Evolutionary conservation across 2,888 invertebrate genomes (phyloP).

Genomic region (Allolobophora icterica): DNA sequence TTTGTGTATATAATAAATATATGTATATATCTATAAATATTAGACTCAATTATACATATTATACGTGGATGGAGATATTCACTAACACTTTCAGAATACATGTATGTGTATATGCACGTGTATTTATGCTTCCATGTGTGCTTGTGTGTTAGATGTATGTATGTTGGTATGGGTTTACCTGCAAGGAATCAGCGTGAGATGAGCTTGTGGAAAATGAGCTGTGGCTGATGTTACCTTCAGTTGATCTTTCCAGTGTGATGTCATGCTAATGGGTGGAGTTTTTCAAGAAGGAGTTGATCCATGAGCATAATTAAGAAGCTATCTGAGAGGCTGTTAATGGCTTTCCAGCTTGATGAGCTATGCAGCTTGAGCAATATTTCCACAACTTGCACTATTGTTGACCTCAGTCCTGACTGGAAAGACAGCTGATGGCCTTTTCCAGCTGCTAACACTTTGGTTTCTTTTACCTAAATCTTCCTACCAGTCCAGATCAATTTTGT

Average conservation of each 20-base stretch:
- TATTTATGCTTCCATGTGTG: neutral
- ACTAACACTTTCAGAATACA: neutral
- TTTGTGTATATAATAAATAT: neutral
- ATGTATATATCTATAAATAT: neutral
- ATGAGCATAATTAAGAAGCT: neutral
- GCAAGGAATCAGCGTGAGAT: neutral
- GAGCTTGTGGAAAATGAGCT: neutral
- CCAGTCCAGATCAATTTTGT: neutral
- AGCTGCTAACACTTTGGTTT: constrained; percentile 8
- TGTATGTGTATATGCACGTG: neutral
- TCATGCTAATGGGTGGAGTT: constrained; percentile 8
- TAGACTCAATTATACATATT: neutral
- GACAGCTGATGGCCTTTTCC: neutral
- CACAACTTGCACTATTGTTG: neutral
- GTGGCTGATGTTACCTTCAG: neutral
- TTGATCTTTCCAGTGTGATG: neutral
- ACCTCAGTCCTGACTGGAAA: neutral
- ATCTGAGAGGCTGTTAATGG: neutral
- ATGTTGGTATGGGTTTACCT: neutral
- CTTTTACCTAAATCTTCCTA: neutral
- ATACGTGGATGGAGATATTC: neutral
- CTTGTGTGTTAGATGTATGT: neutral
- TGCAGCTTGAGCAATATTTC: neutral
- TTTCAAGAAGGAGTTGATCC: neutral
- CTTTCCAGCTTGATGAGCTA: constrained; percentile 8